These are phyloP conservation scores for Dicyrtoma fusca DNA, from an alignment of 2,888 invertebrate species.

Conservation along the genomic window DNA sequence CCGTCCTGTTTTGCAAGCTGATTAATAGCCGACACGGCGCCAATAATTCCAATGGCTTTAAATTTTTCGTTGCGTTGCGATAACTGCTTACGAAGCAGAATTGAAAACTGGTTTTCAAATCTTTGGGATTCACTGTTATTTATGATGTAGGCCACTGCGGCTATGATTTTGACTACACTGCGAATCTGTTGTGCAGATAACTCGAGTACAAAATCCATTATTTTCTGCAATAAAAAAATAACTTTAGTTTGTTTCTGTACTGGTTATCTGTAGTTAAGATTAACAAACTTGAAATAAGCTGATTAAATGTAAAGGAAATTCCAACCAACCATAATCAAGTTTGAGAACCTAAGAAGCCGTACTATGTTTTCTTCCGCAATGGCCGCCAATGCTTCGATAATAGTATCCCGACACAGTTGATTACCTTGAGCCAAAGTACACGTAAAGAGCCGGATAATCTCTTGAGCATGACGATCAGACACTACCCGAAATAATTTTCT, in stretches of 20 bases:
- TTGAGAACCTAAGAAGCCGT: constrained; percentile 19
- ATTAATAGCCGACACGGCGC: constrained; percentile 28
- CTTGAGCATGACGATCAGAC: constrained; percentile 14
- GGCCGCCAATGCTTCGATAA: constrained; percentile 9
- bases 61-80: constrained; percentile 21
- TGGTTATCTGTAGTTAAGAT: too few species aligned
- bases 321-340: constrained; percentile 23
- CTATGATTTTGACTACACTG: constrained; percentile 19
- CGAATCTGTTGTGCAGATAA: constrained; percentile 26
- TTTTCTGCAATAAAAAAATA: constrained; percentile 22
- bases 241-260: too few species aligned
- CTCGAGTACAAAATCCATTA: constrained; percentile 34
- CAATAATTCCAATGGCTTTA: constrained; percentile 29
- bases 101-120: constrained; percentile 34
- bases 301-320: neutral
- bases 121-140: constrained; percentile 26
- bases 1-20: constrained; percentile 19
- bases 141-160: constrained; percentile 23
- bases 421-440: constrained; percentile 28
- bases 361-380: constrained; percentile 5
- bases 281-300: neutral
- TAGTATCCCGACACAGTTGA: constrained; percentile 15
- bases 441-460: constrained; percentile 10
- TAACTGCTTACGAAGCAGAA: constrained; percentile 29
- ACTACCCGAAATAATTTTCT: constrained; percentile 16